Conservation (phyloP, 2,113 vertebrate genomes). For the Pterophyllum scalare region DNA sequence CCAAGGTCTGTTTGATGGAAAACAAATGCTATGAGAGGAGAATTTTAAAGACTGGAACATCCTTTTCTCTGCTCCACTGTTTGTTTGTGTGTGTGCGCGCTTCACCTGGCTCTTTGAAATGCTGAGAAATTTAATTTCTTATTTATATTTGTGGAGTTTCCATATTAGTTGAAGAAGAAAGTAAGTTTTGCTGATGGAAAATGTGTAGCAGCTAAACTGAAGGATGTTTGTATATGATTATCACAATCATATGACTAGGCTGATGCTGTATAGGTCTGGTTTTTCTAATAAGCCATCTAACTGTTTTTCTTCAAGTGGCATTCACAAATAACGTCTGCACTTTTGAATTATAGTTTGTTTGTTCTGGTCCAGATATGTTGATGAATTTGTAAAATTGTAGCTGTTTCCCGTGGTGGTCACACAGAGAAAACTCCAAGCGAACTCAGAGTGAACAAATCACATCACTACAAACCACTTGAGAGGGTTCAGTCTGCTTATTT, state of each 20-base stretch:
- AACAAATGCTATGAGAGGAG: not conserved
- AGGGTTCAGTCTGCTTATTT: too few species aligned
- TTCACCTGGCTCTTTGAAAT: constrained; percentile 6
- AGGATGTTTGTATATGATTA: not conserved
- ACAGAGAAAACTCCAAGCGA: too few species aligned
- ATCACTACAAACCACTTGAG: too few species aligned
- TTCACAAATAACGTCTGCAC: too few species aligned
- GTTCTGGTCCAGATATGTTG: too few species aligned
- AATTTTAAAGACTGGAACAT: constrained; percentile 22
- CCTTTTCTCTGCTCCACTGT: constrained; percentile 7
- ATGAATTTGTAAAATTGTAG: too few species aligned
- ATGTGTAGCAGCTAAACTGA: not conserved
- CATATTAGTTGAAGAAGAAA: not conserved
- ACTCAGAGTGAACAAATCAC: too few species aligned
- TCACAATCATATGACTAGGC: not conserved
- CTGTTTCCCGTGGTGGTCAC: too few species aligned
- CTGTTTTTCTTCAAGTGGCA: too few species aligned
- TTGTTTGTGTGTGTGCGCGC: not conserved
- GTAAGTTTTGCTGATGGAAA: not conserved
- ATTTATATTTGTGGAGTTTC: not conserved
- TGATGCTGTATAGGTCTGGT: not conserved
- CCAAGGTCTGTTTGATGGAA: constrained; percentile 28
- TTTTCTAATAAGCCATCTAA: too few species aligned
- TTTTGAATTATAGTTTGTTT: too few species aligned
- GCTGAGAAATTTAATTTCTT: not conserved